Evolutionary conservation across 2,888 invertebrate species (phyloP), one percentile per base, ranked within the genome.

Genomic region (Drosophila setosimentum): DNA sequence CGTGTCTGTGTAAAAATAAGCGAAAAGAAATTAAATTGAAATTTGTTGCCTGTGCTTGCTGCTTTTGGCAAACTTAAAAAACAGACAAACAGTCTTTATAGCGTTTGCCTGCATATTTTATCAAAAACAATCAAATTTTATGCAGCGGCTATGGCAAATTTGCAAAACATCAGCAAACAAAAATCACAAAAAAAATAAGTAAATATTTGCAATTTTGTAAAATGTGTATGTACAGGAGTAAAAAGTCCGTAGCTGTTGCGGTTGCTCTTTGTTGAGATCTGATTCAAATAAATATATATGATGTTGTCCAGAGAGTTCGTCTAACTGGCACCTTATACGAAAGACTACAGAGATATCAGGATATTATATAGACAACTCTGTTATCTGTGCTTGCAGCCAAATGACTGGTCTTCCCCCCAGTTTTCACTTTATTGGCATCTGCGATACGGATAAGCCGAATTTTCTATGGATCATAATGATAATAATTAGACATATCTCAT

Each of bases 21-120:
- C 37, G 42, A 61, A 35, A 32, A 73, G 58, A 69, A 74, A 79
- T 87, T 85, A 85, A 76, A 83, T 83, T 82, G 73, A 77, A 83
- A 85, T 87, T 82, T 77, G 80, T 68, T 68, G 27, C 29, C 27
- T n/a, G n/a, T 16, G 62, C 58, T 57, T 59, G 75, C 54, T 59
- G 50, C 40, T 51, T 62, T 66, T 75, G 68, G 69, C 49, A 64
- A 70, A 76, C 76, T 75, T 67, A 55, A 66, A 64, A 77, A 73
- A 68, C 61, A 79, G 42, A 55, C 61, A 64, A 75, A 70, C 70
- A 67, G 48, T 76, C 76, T 83, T 72, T 79, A 68, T 74, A 64
- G 59, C 76, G 60, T 76, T 83, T 82, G 74, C 79, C 73, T 82
- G 72, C 79, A 82, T 87, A 84, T 84, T 87, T 74, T 63, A 84